phyloP scores from a whole-genome alignment of 1,140 invertebrate genomes.

The Laodelphax striatellus region DNA sequence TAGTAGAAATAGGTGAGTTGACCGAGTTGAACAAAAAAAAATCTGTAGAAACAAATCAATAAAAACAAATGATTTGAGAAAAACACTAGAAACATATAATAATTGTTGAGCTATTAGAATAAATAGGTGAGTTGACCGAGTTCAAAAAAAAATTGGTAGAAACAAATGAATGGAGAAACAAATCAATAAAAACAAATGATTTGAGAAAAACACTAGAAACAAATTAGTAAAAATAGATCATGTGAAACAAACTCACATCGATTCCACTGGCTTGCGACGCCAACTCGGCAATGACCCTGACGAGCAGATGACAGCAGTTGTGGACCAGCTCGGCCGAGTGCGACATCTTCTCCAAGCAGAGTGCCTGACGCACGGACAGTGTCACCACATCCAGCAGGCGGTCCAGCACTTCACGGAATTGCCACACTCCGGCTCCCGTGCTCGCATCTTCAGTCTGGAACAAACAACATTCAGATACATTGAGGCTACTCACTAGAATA shows the following conservation, averaged over 20 bases:
- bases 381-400: constrained; percentile 68
- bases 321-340: constrained; percentile 54
- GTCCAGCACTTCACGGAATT: constrained; percentile 75
- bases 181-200: background rate
- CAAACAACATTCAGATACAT: constrained; percentile 13
- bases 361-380: constrained; percentile 56
- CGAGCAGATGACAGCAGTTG: constrained; percentile 75
- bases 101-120: too few species aligned
- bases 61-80: too few species aligned
- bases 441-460: constrained; percentile 37
- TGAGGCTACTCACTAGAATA: too few species aligned
- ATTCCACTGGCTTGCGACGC: constrained; percentile 60
- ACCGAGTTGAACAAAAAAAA: too few species aligned
- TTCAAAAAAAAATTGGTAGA: too few species aligned
- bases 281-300: constrained; percentile 78
- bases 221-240: constrained; percentile 2
- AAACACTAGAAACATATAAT: too few species aligned
- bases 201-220: constrained; percentile 10
- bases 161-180: too few species aligned
- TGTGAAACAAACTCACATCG: constrained; percentile 35
- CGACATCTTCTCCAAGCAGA: constrained; percentile 43
- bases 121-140: too few species aligned
- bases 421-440: constrained; percentile 38
- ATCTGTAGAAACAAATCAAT: too few species aligned
- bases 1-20: too few species aligned